Percentiles rank a stretch among this genome's conserved stretches.
These are phyloP conservation scores for Tylochromis polylepis DNA, from an alignment of 2,113 vertebrate species.

Conservation along the genomic window DNA sequence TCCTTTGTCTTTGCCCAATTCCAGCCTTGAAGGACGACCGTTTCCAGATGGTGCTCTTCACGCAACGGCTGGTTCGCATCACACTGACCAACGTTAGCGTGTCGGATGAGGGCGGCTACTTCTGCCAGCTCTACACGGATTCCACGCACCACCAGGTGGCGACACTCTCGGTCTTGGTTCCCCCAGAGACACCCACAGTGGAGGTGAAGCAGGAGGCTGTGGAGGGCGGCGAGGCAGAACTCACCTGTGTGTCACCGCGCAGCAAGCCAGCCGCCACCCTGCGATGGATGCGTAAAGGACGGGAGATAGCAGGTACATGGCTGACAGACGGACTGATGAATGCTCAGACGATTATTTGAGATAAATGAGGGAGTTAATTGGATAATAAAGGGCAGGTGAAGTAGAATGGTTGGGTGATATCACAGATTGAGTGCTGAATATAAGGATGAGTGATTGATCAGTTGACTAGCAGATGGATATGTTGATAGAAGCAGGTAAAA, in stretches of 20 bases:
- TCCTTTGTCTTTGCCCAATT: background rate
- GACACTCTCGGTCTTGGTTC: constrained; percentile 83
- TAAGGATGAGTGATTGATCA: constrained; percentile 37
- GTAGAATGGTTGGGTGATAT: constrained; percentile 25
- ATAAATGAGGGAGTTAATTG: constrained; percentile 34
- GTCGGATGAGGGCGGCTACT: constrained; percentile 87
- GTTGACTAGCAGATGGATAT: constrained; percentile 29
- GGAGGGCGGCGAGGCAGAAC: constrained; percentile 84
- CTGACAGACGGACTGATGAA: constrained; percentile 5
- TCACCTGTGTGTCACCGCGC: constrained; percentile 80
- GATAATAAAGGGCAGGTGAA: constrained; percentile 1
- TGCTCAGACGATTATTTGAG: background rate
- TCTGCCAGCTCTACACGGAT: constrained; percentile 90
- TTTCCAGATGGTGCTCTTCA: constrained; percentile 87
- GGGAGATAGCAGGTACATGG: constrained; percentile 79
- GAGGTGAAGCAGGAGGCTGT: constrained; percentile 84
- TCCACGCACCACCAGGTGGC: constrained; percentile 90
- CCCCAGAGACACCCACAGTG: constrained; percentile 80
- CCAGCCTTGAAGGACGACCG: constrained; percentile 88
- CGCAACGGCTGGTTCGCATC: constrained; percentile 80
- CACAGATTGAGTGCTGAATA: constrained; percentile 13
- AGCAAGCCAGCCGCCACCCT: constrained; percentile 83
- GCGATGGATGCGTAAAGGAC: constrained; percentile 81
- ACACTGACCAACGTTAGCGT: constrained; percentile 83
- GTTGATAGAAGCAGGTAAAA: constrained; percentile 2